A percentile compares a stretch with the other conserved stretches of the same genome.
These are phyloP conservation scores for Drosophila melanica DNA, from an alignment of 1,140 invertebrate species.

Conservation along the genomic window DNA sequence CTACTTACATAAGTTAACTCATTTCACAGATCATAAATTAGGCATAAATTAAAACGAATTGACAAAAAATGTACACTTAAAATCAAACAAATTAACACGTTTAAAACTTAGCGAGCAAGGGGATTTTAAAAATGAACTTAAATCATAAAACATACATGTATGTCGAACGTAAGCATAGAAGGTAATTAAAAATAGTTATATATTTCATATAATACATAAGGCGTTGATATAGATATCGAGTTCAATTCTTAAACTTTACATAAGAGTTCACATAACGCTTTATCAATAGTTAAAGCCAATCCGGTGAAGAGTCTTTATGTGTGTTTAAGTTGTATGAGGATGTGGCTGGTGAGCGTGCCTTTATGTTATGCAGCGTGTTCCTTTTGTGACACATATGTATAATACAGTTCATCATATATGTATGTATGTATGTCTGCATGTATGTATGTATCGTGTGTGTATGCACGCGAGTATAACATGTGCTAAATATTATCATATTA, in stretches of 20 bases:
- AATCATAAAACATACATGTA: constrained; percentile 51
- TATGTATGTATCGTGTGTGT: constrained; percentile 28
- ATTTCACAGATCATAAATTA: constrained; percentile 46
- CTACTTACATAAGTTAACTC: constrained; percentile 64
- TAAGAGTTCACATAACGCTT: constrained; percentile 34
- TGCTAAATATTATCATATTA: constrained; percentile 61
- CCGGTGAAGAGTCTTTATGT: constrained; percentile 32
- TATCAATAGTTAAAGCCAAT: constrained; percentile 44
- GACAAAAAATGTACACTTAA: constrained; percentile 76
- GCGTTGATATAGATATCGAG: constrained; percentile 55
- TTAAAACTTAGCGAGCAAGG: constrained; percentile 60
- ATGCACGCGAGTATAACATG: constrained; percentile 48
- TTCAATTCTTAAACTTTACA: constrained; percentile 63
- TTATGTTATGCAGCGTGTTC: constrained; percentile 46
- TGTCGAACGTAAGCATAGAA: constrained; percentile 63
- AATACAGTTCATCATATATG: constrained; percentile 59
- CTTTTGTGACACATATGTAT: constrained; percentile 74
- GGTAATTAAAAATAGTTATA: constrained; percentile 64
- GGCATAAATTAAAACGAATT: constrained; percentile 68
- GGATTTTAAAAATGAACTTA: constrained; percentile 53
- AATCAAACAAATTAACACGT: constrained; percentile 58
- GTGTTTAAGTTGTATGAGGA: constrained; percentile 12
- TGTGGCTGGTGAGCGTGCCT: constrained; percentile 35
- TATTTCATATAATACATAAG: constrained; percentile 81
- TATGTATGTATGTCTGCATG: constrained; percentile 20